phyloP scores from a whole-genome alignment of 2,888 invertebrate genomes.

The Epinotia ramella region DNA sequence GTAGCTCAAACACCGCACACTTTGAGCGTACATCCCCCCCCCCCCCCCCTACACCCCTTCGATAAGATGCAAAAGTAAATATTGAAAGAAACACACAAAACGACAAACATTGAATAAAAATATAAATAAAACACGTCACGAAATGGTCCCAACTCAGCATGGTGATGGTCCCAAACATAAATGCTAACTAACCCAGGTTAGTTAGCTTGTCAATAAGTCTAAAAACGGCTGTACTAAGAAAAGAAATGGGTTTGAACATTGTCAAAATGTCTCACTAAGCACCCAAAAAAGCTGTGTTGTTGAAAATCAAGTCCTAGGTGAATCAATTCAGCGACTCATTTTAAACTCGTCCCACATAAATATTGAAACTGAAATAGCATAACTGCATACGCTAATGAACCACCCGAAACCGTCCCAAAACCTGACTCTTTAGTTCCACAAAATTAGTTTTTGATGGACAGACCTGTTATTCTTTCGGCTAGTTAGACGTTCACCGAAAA shows the following conservation, averaged over 20 bases:
- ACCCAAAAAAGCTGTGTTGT: neutral
- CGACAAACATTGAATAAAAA: too few relatives aligned
- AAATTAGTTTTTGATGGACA: constrained; percentile 75
- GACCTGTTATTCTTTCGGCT: constrained; percentile 72
- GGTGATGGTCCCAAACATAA: too few relatives aligned
- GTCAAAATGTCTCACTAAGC: neutral
- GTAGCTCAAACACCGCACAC: too few relatives aligned
- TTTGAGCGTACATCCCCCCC: too few relatives aligned
- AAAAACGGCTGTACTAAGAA: neutral
- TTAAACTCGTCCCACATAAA: constrained; percentile 16
- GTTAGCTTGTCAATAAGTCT: too few relatives aligned
- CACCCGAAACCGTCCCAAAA: constrained; percentile 52
- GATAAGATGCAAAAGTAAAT: too few relatives aligned
- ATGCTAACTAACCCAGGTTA: too few relatives aligned
- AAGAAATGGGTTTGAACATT: neutral
- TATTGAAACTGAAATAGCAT: constrained; percentile 35
- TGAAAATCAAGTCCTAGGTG: neutral
- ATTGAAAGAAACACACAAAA: too few relatives aligned
- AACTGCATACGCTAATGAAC: constrained; percentile 50
- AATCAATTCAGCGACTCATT: neutral
- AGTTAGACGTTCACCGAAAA: constrained; percentile 70
- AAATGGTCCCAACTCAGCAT: too few relatives aligned
- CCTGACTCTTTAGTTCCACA: constrained; percentile 58
- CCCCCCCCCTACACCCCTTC: too few relatives aligned
- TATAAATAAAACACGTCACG: too few relatives aligned